Evolutionary conservation across 2,888 invertebrate species (phyloP), one percentile per base, ranked within the genome.

Genomic region (Ornithoptera priamus): DNA sequence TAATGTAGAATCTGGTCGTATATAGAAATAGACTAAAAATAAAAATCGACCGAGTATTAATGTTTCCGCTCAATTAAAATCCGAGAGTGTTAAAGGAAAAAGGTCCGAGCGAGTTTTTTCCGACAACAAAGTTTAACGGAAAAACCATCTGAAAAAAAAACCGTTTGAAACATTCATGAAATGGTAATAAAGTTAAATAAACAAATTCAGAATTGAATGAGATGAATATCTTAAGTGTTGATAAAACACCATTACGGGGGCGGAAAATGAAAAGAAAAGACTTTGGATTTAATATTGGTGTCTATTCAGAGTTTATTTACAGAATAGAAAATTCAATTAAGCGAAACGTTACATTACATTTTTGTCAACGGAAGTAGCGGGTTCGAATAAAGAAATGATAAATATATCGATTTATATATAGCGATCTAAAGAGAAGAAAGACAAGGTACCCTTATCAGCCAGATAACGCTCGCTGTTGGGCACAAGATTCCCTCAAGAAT

Each of bases 181-280:
- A 69, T 66, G 65, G 65, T 65, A 65, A 69, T 61, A 62, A 69
- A 69, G 65, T 69, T 66, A 62, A 69, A 62, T 62, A 62, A 69
- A 66, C 65, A 66, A 69, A 69, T 58, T 66, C 65, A 50, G 62
- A 58, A 69, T 69, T 66, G 50, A 58, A 62, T 58, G 39, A 62
- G 62, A 69, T 66, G 62, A 66, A 69, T 69, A 69, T 62, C 57
- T 65, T 56, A 46, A 22, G 57, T 42, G 65, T 61, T 53, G 69
- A 69, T 24, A 62, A 69, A 57, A 42, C n/a, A 17, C 42, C 57
- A 46, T 57, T 30, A 24, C 57, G 53, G 39, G 10, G 39, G 39
- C 39, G 39, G 39, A 8, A 39, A 39, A 39, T 39, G 39, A 10
- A 39, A 39, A 39, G 39, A 39, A 39, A 39, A 39, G 39, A 39